Base-by-base conservation (phyloP, 2,888 invertebrate species). In the Napeogenes inachia region DNA sequence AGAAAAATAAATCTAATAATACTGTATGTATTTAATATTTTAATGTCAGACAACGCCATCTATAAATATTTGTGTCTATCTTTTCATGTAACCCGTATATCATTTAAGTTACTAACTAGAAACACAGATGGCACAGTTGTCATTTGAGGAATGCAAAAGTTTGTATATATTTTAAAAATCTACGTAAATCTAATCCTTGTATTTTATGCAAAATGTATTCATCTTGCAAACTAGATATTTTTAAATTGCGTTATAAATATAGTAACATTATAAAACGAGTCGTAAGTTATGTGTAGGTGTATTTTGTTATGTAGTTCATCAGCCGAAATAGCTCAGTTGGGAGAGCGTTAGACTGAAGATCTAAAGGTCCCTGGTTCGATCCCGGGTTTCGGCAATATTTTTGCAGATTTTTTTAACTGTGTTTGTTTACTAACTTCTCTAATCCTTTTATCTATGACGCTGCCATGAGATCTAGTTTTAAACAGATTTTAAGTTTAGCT, bases 331-430 rank as follows among this genome's bases (percentile, higher is more conserved):
- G 92, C 92, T 92, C 92, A 92, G 92, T 92, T 86, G 92, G 92
- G 92, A 92, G 92, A 92, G 91, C 88, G 93, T 93, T 89, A 90
- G 92, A 91, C 92, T 93, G 92, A 93, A 93, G 92, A 93, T 92
- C 92, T 93, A 92, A 93, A 92, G 92, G 93, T 93, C 92, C 92
- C 92, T 92, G 92, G 92, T 93, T 93, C 93, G 91, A 93, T 93
- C 92, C 92, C 93, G 79, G 93, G 93, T 92, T 93, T 92, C 92
- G 92, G 92, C 93, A 93, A 66, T 61, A 66, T 64, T 73, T 80
- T 82, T 64, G 10, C 3, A 13, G 13, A 30, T 33, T 13, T 32
- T n/a, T 53, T 50, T 38, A 13, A 12, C 13, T 13, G 47, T n/a
- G 32, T 57, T 46, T 13, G 21, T 53, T 30, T 33, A 53, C 13